These are phyloP conservation scores for Platysternon megacephalum DNA, from an alignment of 2,113 vertebrate genomes.

Conservation along the genomic window DNA sequence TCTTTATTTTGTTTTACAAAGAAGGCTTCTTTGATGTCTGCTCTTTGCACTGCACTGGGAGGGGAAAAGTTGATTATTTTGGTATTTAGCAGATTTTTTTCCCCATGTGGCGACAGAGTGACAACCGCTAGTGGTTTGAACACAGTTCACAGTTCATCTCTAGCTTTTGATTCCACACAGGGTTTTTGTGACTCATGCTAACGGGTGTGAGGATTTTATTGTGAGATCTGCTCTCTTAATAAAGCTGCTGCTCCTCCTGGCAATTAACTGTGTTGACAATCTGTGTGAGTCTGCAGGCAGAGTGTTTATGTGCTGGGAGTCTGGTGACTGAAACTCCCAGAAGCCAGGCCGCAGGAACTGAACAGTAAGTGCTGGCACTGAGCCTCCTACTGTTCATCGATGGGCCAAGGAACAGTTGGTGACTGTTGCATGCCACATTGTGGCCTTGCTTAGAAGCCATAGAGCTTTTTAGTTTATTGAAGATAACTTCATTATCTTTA, in stretches of 20 bases:
- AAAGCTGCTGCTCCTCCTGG: slow-evolving; percentile 59
- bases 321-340: slow-evolving; percentile 44
- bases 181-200: slow-evolving; percentile 38
- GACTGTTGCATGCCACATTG: neutral
- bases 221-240: slow-evolving; percentile 59
- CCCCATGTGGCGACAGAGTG: neutral
- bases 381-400: slow-evolving; percentile 17
- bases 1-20: accelerated
- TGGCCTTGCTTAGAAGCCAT: slow-evolving; percentile 18
- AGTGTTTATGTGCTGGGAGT: slow-evolving; percentile 61
- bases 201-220: slow-evolving; percentile 58
- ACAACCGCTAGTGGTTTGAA: neutral
- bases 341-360: slow-evolving; percentile 44
- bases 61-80: neutral
- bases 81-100: neutral
- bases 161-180: neutral
- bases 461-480: slow-evolving; percentile 25
- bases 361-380: slow-evolving; percentile 29
- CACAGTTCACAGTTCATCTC: slow-evolving; percentile 1
- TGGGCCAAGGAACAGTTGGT: slow-evolving; percentile 45
- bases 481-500: slow-evolving; percentile 8
- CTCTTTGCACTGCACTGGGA: neutral
- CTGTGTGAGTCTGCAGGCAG: slow-evolving; percentile 50
- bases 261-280: slow-evolving; percentile 71
- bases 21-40: accelerated